Conservation (phyloP, 2,113 vertebrate species). For the Salminus brasiliensis region DNA sequence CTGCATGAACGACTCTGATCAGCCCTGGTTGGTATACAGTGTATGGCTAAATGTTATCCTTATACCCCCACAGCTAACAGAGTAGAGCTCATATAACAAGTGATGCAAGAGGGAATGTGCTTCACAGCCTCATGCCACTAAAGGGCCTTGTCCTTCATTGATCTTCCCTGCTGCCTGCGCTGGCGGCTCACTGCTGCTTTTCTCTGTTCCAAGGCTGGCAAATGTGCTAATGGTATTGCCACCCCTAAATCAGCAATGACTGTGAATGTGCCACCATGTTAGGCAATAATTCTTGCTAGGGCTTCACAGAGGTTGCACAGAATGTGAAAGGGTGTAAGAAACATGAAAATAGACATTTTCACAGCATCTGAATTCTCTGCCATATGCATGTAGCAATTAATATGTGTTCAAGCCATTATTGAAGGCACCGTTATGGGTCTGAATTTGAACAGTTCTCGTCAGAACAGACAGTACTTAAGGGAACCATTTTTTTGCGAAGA, state of each 20-base stretch:
- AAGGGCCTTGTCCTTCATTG: conserved; percentile 55
- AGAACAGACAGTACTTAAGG: too few species aligned
- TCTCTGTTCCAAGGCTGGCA: conserved; percentile 54
- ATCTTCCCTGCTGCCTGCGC: conserved; percentile 50
- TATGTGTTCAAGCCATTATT: background rate
- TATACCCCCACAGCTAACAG: conserved; percentile 37
- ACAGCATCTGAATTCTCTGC: background rate
- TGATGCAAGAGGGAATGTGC: conserved; percentile 36
- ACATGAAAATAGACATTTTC: conserved; percentile 15
- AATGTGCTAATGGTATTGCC: conserved; percentile 55
- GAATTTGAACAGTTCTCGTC: too few species aligned
- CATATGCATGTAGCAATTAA: background rate
- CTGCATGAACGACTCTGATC: conserved; percentile 18
- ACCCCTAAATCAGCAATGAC: conserved; percentile 52
- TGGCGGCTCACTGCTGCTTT: conserved; percentile 44
- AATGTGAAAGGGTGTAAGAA: conserved; percentile 30
- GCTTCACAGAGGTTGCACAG: conserved; percentile 39
- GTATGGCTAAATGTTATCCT: conserved; percentile 48
- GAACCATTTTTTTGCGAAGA: too few species aligned
- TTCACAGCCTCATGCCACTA: conserved; percentile 48
- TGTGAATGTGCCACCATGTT: conserved; percentile 52
- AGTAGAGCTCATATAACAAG: conserved; percentile 49
- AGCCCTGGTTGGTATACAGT: conserved; percentile 27
- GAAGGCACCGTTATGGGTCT: background rate
- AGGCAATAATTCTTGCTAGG: conserved; percentile 38